Evolutionary conservation across 2,113 vertebrate species (phyloP), one percentile per base, ranked within the genome.

Genomic region (Pygoscelis adeliae): DNA sequence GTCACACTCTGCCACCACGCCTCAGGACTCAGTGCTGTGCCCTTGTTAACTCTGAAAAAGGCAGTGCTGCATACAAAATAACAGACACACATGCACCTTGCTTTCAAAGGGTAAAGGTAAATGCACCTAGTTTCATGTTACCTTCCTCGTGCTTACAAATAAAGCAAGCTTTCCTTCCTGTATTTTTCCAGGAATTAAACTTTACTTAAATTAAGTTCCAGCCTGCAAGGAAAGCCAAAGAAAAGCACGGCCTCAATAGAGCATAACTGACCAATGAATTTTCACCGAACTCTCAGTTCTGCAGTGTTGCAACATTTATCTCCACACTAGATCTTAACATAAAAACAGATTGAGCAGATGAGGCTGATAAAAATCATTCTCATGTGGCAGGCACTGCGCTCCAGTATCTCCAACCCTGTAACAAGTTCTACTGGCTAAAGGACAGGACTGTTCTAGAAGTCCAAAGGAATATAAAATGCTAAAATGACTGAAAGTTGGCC

Each of bases 81-180:
- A 49, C 7, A 22, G 25, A 59, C 10, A 58, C 3, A 13, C 4
- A 2, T 5, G 1, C 17, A 1, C 18, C n/a, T 44, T 49, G 34
- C 17, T 89, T 67, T 61, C 44, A 47, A 62, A 83, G 14, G 2
- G 42, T 42, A 42, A 42, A 42, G 8, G 8, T 49, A 77, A 67
- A 52, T 5, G 11, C 5, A 4, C 1, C 38, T n/a, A 29, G 5
- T 34, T 72, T 63, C 26, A 25, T 10, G 0, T 23, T 44, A 82
- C 14, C 17, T 61, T 63, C 42, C 36, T 72, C 3, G 1, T 16
- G 15, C 10, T 74, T 61, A 49, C 10, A 78, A 44, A 5, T 15
- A 49, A 72, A 70, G 22, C 58, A 63, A 40, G 13, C 10, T 29
- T 85, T 52, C 9, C 30, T 40, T 50, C n/a, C 38, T 40, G 8